A percentile compares a stretch with the other conserved stretches of the same genome.
Conservation (phyloP, 2,888 invertebrate genomes). For the Yponomeuta malinellus region DNA sequence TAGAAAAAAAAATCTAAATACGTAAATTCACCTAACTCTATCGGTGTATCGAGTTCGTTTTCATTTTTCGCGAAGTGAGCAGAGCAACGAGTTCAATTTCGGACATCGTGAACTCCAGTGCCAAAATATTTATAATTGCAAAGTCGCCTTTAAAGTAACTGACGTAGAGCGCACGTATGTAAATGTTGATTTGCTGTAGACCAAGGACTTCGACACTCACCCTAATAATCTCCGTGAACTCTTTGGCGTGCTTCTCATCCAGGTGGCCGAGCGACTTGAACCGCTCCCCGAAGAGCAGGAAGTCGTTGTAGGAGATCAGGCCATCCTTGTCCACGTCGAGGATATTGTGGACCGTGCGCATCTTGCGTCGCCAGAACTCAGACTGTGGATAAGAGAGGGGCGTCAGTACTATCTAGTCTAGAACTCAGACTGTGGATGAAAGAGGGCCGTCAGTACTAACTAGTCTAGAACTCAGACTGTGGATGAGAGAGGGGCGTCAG, state of each 20-base stretch:
- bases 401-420: not conserved
- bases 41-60: too few species aligned
- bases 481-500: not conserved
- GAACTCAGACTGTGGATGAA: not conserved
- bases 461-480: constrained; percentile 80
- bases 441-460: too few species aligned
- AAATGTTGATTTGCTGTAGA: too few species aligned
- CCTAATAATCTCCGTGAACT: constrained; percentile 82
- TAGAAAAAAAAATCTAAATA: too few species aligned
- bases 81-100: too few species aligned
- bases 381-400: constrained; percentile 37
- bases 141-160: too few species aligned
- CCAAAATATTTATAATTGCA: too few species aligned
- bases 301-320: constrained; percentile 88
- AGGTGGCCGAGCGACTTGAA: constrained; percentile 86
- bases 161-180: too few species aligned
- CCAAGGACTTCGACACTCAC: constrained; percentile 48
- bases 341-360: constrained; percentile 88
- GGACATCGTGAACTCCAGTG: too few species aligned
- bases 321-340: constrained; percentile 91
- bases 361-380: constrained; percentile 89
- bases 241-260: constrained; percentile 77
- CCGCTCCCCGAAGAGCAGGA: constrained; percentile 82
- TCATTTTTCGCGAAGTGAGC: too few species aligned
- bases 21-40: too few species aligned